Evolutionary conservation across 64 coral and sea anemone genomes (phyloP).

Genomic region (Exaiptasia diaphana): DNA sequence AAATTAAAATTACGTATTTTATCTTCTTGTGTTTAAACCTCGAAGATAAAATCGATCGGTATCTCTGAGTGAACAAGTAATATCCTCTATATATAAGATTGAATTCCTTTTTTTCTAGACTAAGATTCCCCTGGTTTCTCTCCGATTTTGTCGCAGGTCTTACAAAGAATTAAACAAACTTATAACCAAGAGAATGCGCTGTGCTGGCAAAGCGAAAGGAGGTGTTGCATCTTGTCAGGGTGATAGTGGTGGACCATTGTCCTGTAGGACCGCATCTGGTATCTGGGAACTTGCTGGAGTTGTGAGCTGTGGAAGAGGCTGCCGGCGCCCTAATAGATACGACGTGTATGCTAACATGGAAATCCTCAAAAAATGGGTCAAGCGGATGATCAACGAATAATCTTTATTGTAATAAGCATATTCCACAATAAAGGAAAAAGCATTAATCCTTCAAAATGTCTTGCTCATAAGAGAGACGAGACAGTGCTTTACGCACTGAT

Average conservation of each 20-base stretch:
- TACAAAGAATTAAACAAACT: neutral
- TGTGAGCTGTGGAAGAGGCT: conserved; percentile 62
- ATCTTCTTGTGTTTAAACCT: too few species aligned
- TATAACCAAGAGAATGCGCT: conserved; percentile 54
- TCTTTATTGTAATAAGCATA: too few species aligned
- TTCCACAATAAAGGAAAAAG: too few species aligned
- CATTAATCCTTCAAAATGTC: too few species aligned
- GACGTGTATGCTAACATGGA: conserved; percentile 51
- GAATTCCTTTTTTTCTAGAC: too few species aligned
- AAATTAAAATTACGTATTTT: too few species aligned
- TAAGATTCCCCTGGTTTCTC: conserved; percentile 34
- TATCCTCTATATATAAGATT: too few species aligned
- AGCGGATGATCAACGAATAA: too few species aligned
- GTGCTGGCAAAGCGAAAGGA: conserved; percentile 40
- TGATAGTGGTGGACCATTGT: conserved; percentile 68
- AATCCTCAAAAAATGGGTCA: neutral
- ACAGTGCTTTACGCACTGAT: too few species aligned
- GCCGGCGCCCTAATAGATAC: conserved; percentile 33
- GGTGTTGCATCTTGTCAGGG: conserved; percentile 66
- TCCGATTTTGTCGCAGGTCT: neutral
- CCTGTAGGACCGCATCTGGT: neutral
- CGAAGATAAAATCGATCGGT: too few species aligned
- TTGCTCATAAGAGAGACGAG: too few species aligned
- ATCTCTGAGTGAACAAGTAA: too few species aligned
- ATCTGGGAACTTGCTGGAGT: conserved; percentile 53